These are phyloP conservation scores for Chymomyza fuscimana DNA, from an alignment of 2,888 invertebrate genomes.

Conservation along the genomic window DNA sequence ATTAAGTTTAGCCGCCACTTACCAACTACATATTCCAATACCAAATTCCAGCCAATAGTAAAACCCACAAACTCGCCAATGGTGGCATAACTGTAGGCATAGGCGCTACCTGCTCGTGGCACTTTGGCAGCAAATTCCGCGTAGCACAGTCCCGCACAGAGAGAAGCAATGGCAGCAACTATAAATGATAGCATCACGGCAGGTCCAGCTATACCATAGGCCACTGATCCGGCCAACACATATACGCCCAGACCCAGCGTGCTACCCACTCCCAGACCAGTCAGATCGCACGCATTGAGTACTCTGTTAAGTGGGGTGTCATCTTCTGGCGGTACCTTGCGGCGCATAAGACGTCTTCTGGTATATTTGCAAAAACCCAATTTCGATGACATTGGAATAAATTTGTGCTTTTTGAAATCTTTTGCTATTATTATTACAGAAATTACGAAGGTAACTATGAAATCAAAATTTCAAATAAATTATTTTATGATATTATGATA, in stretches of 20 bases:
- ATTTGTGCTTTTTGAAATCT: no score
- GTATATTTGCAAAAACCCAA: no score
- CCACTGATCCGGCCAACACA: conserved; percentile 94
- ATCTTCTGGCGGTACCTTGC: conserved; percentile 56
- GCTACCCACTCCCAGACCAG: conserved; percentile 91
- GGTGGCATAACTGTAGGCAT: conserved; percentile 91
- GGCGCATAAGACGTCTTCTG: no score
- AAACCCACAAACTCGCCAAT: conserved; percentile 91
- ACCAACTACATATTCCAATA: conserved; percentile 85
- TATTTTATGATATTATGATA: no score
- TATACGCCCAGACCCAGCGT: conserved; percentile 97
- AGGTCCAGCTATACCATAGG: conserved; percentile 92
- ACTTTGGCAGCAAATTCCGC: conserved; percentile 91
- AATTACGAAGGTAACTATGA: no score
- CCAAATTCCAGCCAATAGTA: conserved; percentile 91
- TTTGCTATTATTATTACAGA: no score
- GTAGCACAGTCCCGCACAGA: conserved; percentile 92
- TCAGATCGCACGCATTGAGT: conserved; percentile 90
- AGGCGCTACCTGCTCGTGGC: conserved; percentile 91
- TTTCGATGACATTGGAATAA: no score
- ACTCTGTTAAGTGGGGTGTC: conserved; percentile 83
- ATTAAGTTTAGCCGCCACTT: no score
- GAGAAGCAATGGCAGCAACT: conserved; percentile 94
- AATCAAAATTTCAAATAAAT: no score
- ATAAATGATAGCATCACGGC: conserved; percentile 94